A percentile compares a stretch with the other conserved stretches of the same genome.
phyloP scores from a whole-genome alignment of 92 coral and sea anemone genomes.

The Siderastrea siderea region DNA sequence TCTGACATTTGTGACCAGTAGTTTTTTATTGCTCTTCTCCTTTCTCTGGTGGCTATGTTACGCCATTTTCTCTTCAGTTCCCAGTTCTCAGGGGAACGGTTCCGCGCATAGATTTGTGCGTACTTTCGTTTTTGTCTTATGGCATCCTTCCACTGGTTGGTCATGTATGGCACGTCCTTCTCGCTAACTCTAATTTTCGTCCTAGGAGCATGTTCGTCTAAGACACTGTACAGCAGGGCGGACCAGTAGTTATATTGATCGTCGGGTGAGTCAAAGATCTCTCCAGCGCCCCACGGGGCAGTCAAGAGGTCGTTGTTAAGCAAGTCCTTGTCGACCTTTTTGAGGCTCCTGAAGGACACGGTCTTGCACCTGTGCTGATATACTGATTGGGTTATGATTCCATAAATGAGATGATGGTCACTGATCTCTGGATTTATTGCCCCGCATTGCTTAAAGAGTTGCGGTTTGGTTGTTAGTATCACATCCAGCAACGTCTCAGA shows the following conservation, averaged over 20 bases:
- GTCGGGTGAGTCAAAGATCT: conserved; percentile 46
- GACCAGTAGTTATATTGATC: conserved; percentile 57
- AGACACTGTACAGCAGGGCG: conserved; percentile 36
- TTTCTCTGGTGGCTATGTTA: conserved; percentile 64
- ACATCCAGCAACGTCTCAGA: conserved; percentile 45
- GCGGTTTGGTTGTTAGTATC: conserved; percentile 39
- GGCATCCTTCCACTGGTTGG: conserved; percentile 57
- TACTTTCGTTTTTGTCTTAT: conserved; percentile 49
- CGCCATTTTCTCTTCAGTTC: conserved; percentile 68
- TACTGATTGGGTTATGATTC: conserved; percentile 42
- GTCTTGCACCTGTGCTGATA: conserved; percentile 38
- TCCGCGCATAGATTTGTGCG: conserved; percentile 55
- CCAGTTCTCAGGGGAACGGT: conserved; percentile 60
- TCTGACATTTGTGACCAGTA: conserved; percentile 4
- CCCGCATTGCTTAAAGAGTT: conserved; percentile 36
- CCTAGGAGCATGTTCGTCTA: conserved; percentile 43
- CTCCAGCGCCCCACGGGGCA: conserved; percentile 72
- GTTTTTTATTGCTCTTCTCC: conserved; percentile 45
- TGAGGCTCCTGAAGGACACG: conserved; percentile 50
- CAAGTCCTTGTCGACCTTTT: conserved; percentile 45
- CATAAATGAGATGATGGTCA: conserved; percentile 65
- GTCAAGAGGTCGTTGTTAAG: conserved; percentile 45
- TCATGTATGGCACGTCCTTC: conserved; percentile 75
- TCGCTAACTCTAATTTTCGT: conserved; percentile 60
- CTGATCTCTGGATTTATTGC: conserved; percentile 49